phyloP scores from a whole-genome alignment of 2,888 invertebrate species.

The Spilarctia lutea region DNA sequence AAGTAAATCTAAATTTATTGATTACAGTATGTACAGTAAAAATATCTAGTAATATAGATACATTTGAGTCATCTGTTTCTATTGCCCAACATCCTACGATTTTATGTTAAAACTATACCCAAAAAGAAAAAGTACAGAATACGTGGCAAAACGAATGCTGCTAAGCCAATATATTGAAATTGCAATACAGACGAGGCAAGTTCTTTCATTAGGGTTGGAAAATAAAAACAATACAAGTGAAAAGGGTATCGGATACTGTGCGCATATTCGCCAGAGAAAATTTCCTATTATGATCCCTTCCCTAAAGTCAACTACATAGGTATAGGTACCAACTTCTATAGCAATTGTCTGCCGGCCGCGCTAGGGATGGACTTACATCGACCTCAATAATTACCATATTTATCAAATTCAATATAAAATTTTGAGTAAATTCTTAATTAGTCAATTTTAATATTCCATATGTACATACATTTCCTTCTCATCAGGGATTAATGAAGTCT shows the following conservation, averaged over 20 bases:
- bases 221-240: slow-evolving; percentile 86
- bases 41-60: slow-evolving; percentile 4
- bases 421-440: slow-evolving; percentile 39
- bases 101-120: slow-evolving; percentile 52
- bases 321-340: slow-evolving; percentile 73
- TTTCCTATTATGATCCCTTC: slow-evolving; percentile 84
- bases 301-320: slow-evolving; percentile 76
- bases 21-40: neutral
- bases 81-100: slow-evolving; percentile 34
- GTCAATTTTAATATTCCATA: slow-evolving; percentile 47
- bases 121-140: slow-evolving; percentile 53
- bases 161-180: slow-evolving; percentile 78
- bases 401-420: slow-evolving; percentile 30
- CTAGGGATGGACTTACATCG: slow-evolving; percentile 53
- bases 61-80: neutral
- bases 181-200: slow-evolving; percentile 79
- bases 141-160: slow-evolving; percentile 59
- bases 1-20: neutral
- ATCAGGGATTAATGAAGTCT: slow-evolving; percentile 48
- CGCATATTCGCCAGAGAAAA: slow-evolving; percentile 82
- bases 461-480: slow-evolving; percentile 31
- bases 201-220: slow-evolving; percentile 85
- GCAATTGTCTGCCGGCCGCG: slow-evolving; percentile 75
- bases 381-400: slow-evolving; percentile 41
- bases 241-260: slow-evolving; percentile 82